phyloP scores from a whole-genome alignment of 2,888 invertebrate genomes.

The Graphium colonna region DNA sequence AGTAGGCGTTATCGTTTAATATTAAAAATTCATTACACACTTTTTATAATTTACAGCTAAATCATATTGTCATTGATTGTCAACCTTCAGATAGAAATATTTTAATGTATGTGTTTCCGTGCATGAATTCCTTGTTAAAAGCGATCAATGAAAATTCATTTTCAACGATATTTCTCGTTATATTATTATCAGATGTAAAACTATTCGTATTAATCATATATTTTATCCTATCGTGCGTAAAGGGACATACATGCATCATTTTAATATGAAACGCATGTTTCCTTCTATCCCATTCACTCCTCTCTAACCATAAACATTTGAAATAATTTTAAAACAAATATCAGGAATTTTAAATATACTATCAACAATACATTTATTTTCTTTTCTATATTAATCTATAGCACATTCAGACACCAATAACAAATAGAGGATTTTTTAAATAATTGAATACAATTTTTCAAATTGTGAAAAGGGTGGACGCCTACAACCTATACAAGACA shows the following conservation, averaged over 20 bases:
- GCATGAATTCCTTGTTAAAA: slow-evolving; percentile 50
- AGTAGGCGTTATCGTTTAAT: slow-evolving; percentile 22
- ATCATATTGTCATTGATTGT: slow-evolving; percentile 57
- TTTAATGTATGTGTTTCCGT: slow-evolving; percentile 36
- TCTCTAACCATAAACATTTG: slow-evolving; percentile 1
- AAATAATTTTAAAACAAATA: slow-evolving; percentile 4
- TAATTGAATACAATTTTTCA: too few relatives aligned
- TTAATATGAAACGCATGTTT: too few relatives aligned
- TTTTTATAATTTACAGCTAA: slow-evolving; percentile 47
- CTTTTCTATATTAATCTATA: slow-evolving; percentile 2
- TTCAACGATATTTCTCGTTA: slow-evolving; percentile 2
- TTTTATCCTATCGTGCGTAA: slow-evolving; percentile 15
- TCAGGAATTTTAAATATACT: not conserved
- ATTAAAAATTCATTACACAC: slow-evolving; percentile 32
- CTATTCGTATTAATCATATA: slow-evolving; percentile 2
- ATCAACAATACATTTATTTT: not conserved
- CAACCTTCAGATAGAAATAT: slow-evolving; percentile 48
- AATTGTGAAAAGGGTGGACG: too few relatives aligned
- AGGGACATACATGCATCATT: not conserved
- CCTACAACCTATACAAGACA: too few relatives aligned
- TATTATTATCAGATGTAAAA: slow-evolving; percentile 12
- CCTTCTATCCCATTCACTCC: not conserved
- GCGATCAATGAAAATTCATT: slow-evolving; percentile 18
- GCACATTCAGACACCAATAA: slow-evolving; percentile 1
- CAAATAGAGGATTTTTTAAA: not conserved